Conservation (phyloP, 2,113 vertebrate genomes). For the Carassius auratus region DNA sequence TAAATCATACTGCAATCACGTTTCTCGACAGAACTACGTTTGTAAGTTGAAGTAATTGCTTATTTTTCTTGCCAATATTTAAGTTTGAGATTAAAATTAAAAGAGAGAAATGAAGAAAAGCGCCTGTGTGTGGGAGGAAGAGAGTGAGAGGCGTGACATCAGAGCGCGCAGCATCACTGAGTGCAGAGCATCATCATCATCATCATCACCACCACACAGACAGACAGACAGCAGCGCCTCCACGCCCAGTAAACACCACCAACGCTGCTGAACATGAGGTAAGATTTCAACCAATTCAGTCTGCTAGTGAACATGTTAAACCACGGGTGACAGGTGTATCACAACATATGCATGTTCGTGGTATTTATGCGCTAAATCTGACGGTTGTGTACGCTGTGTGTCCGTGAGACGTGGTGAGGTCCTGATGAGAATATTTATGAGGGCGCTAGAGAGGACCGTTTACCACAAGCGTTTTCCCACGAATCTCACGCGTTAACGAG, state of each 20-base stretch:
- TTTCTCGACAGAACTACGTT: not conserved
- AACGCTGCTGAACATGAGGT: constrained; percentile 53
- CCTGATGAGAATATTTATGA: constrained; percentile 61
- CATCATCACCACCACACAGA: not conserved
- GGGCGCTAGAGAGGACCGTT: constrained; percentile 17
- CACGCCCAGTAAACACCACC: constrained; percentile 48
- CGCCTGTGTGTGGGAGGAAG: not conserved
- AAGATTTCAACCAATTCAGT: constrained; percentile 16
- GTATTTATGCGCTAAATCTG: not conserved
- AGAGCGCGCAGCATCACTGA: constrained; percentile 47
- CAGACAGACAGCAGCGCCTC: constrained; percentile 34
- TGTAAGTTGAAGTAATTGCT: not conserved
- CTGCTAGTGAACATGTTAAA: not conserved
- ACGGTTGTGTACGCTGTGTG: not conserved
- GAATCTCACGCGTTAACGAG: not conserved
- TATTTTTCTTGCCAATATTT: not conserved
- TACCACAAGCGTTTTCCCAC: not conserved
- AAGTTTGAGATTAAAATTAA: not conserved
- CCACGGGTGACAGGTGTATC: not conserved
- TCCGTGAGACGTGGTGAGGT: constrained; percentile 20
- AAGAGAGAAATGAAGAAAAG: not conserved
- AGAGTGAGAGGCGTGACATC: constrained; percentile 40
- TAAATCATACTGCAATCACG: not conserved
- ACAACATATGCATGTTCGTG: not conserved
- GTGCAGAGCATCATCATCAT: constrained; percentile 25